Evolutionary conservation across 2,113 vertebrate species (phyloP), one percentile per base, ranked within the genome.

Genomic region (Syngnathus floridae): DNA sequence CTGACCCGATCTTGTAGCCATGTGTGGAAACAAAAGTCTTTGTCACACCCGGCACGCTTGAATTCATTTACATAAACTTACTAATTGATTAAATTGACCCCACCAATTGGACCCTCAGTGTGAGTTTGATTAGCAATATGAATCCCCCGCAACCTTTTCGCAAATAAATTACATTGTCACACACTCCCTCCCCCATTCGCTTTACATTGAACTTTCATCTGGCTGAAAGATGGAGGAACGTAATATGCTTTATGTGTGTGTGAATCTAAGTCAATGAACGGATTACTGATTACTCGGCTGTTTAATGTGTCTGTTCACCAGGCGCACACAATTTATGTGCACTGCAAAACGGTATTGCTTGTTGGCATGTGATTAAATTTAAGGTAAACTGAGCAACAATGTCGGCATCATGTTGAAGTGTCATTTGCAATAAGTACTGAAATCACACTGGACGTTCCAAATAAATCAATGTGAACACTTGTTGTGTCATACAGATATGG

Each of bases 281-380:
- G 67, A 77, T 81, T 66, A 74, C 49, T 17, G 64, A 4, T 74
- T 69, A 55, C 64, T 70, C 74, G 70, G 69, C 71, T 64, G 49
- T 68, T 56, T 73, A 72, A 67, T 62, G 60, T 62, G 22, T 45
- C 49, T 67, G 51, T 60, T 64, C 26, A 2, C 46, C 64, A 35
- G 64, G 31, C 57, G 49, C 46, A 37, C 43, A 48, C 26, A 31
- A 31, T 31, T 31, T 31, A 41, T 41, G 1, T 14, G 13, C 43
- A 13, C 41, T 19, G 16, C 7, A 4, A 5, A 49, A 7, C 3
- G 5, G 17, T n/a, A 5, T 7, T n/a, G 19, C 3, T 49, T 49
- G 7, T 49, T 49, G 48, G 9, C 48, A 49, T 49, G 45, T 46
- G 48, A 49, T 21, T 49, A 49, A n/a, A n/a, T 19, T 9, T 8